Evolutionary conservation across 2,888 invertebrate genomes (phyloP), one percentile per base, ranked within the genome.

Genomic region (Drosophila paramelanica): DNA sequence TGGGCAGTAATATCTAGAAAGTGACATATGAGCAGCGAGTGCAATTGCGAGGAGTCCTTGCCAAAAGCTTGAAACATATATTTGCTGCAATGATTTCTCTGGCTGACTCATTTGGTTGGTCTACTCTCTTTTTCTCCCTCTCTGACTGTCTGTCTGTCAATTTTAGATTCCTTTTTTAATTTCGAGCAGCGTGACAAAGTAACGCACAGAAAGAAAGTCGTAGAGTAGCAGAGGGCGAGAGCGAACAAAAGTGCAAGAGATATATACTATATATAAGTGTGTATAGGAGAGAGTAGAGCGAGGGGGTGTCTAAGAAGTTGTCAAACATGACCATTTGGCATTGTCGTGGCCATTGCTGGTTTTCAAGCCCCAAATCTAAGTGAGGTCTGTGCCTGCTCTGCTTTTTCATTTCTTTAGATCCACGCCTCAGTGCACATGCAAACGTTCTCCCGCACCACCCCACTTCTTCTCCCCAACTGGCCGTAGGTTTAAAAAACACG

Each of bases 401-500:
- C 62, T 72, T 74, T 75, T 76, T 78, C 75, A 75, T 86, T 87
- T 90, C 90, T 83, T 89, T 78, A 88, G 89, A 90, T 90, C 81
- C 82, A 53, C 77, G 85, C 79, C 78, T 83, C 80, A 81, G 62
- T 88, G 89, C 87, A 88, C 90, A 90, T 89, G 85, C 89, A 83
- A 89, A 86, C 79, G 86, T 59, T 81, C 67, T 50, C 42, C 43
- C 25, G 41, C 20, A 27, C 10, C 31, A 23, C 43, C 62, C 45
- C 36, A 38, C 25, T 20, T 8, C 23, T 17, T 1, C 25, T 25
- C 7, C 5, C 13, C 36, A 5, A 13, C 25, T 5, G 13, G 3
- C 14, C 36, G 13, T 38, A 45, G 17, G 4, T 2, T 41, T 41
- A 25, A 20, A 55, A 33, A 61, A 71, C 76, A 71, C 53, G 23